A percentile compares a stretch with the other conserved stretches of the same genome.
phyloP scores from a whole-genome alignment of 2,888 invertebrate species.

The Nomada flava region DNA sequence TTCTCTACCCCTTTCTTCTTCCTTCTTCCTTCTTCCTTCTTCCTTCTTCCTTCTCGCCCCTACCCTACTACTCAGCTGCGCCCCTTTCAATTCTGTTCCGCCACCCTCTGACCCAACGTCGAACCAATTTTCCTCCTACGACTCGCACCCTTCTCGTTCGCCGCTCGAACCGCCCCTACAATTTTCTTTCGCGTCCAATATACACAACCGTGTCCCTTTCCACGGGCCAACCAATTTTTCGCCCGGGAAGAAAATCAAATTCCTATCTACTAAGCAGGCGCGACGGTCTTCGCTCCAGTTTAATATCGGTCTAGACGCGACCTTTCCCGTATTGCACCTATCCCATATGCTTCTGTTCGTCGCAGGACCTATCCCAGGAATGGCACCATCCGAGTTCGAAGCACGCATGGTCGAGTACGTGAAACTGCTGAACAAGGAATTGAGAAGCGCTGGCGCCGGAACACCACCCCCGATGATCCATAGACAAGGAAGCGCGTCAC shows the following conservation, averaged over 20 bases:
- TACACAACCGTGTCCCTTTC: not conserved
- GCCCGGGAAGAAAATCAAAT: too few species aligned
- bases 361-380: constrained; percentile 86
- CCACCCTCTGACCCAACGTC: constrained; percentile 46
- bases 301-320: not conserved
- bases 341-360: not conserved
- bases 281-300: too few species aligned
- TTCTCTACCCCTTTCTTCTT: constrained; percentile 71
- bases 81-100: constrained; percentile 42
- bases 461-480: constrained; percentile 83
- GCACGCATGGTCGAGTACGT: constrained; percentile 92
- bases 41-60: constrained; percentile 59
- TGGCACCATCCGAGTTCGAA: constrained; percentile 90
- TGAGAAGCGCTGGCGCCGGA: constrained; percentile 81
- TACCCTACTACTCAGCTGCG: constrained; percentile 35
- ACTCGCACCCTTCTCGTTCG: constrained; percentile 19
- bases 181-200: constrained; percentile 28
- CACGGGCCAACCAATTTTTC: not conserved
- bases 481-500: constrained; percentile 83
- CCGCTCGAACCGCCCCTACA: constrained; percentile 36
- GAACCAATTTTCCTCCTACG: constrained; percentile 36
- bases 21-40: constrained; percentile 77
- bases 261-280: too few species aligned
- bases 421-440: constrained; percentile 88
- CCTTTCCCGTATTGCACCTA: not conserved